Evolutionary conservation across 2,113 vertebrate species (phyloP), one percentile per base, ranked within the genome.

Genomic region (Arothron firmamentum): DNA sequence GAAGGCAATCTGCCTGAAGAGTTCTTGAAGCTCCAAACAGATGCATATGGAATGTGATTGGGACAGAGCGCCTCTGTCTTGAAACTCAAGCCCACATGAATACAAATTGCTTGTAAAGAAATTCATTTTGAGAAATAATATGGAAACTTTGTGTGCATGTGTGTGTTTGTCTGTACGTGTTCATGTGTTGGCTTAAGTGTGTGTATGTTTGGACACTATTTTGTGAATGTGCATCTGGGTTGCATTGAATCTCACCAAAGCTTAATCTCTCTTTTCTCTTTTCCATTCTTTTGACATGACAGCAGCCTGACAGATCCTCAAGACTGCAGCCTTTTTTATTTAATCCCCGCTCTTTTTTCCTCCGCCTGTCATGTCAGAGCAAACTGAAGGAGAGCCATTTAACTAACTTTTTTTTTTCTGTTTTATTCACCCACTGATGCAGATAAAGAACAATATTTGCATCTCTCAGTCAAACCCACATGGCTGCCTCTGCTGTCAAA

Each of bases 51-150:
- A 80, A 75, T 69, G 62, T 74, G 66, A 82, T 57, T 75, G 71
- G 67, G 74, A 78, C 63, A 79, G 52, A 77, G 64, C 28, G 72
- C 58, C 66, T 77, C 77, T 69, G 66, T 78, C 69, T 70, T 64
- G 56, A 78, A 74, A 73, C 72, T 60, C 73, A 54, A 60, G 75
- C 76, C 52, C 61, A 67, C 77, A 68, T 63, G 74, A 82, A 86
- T 76, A 75, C 81, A 76, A 80, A 84, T 85, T 65, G 63, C 72
- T 77, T 80, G 73, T 57, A 72, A 79, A 76, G 69, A 67, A 56
- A 78, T 77, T 72, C 69, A 68, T 78, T 78, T 70, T 76, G 72
- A 82, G 77, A 75, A 74, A 70, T 80, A 78, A 83, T 82, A 70
- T 74, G 42, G 56, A 52, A 38, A 60, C 11, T 15, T 20, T 52